Evolutionary conservation across 2,113 vertebrate genomes (phyloP), one percentile per base, ranked within the genome.

Genomic region (Crypturellus undulatus): DNA sequence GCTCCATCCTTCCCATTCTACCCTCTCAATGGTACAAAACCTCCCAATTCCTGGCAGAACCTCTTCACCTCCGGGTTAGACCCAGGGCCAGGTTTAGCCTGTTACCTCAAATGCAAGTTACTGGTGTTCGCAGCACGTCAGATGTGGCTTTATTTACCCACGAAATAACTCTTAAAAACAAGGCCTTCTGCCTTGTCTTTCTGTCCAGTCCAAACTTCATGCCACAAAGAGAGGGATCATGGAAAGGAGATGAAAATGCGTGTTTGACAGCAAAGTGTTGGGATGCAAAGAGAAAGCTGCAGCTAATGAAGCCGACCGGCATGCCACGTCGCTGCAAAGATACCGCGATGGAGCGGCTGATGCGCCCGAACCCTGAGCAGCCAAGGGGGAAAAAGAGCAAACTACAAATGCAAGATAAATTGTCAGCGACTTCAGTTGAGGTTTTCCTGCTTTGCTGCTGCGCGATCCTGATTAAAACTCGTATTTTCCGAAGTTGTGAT

Each of bases 381-480:
- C 84, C 40, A 10, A 1, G 2, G 36, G 30, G 43, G 19, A 69
- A 34, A 82, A 26, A 11, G 65, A 95, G 47, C 87, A 30, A 92
- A 59, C 13, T 56, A 72, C 42, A 45, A 91, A 18, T 9, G n/a
- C 32, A 13, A 94, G 96, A 94, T 91, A 82, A 90, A 82, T 13
- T 1, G 62, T 12, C 1, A 0, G 21, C 36, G 38, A 38, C 75
- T 96, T 83, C 52, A 82, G 14, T n/a, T 91, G 94, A 93, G 96
- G 92, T 93, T 96, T 96, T 93, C 92, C 84, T 95, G 82, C 75
- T 87, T 47, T 2, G 34, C 81, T 87, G 51, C 79, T 96, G 92
- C 71, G 26, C 12, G 4, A 43, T 2, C 25, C 90, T 43, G 82
- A 94, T 91, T 91, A 96, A 76, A 87, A 24, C 49, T 62, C 3